Evolutionary conservation across 2,888 invertebrate species (phyloP), one percentile per base, ranked within the genome.

Genomic region (Acronicta aceris): DNA sequence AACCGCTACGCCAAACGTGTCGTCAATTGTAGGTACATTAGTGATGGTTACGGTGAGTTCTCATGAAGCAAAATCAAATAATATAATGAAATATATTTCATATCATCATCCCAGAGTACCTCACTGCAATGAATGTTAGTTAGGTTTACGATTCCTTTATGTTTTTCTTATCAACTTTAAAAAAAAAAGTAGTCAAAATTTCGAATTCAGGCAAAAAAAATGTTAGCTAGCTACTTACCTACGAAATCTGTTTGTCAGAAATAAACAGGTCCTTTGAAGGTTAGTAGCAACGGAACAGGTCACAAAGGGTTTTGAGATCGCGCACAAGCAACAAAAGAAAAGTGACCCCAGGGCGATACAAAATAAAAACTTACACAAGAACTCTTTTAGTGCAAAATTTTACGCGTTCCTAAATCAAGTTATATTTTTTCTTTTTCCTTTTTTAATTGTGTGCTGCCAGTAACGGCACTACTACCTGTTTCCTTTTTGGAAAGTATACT

Each of bases 311-410:
- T 27, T 6, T 9, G 10, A 33, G 42, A 47, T 48, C 42, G 46
- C 13, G 30, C 30, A 58, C 49, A 41, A 27, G 41, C 1, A 27
- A 47, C 59, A 48, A 64, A 51, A 51, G 10, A 10, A 36, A 63
- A 57, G 7, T 27, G 27, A 56, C 16, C 25, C 48, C n/a, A 7
- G 12, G 2, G 43, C 21, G 15, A 56, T 63, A 36, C 9, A 62
- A 56, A 62, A 50, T 40, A 36, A 50, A 47, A 38, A 38, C n/a
- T n/a, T 16, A 41, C 13, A 27, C n/a, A 16, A 15, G 33, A 50
- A 50, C 41, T 16, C n/a, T 50, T 47, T 51, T 13, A 5, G 13
- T 33, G 16, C 16, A 42, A 58, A 51, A 65, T 47, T 47, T 47
- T 27, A 27, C 1, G 7, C 21, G 46, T 47, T 16, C 5, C 8